Evolutionary conservation across 2,888 invertebrate genomes (phyloP), one percentile per base, ranked within the genome.

Genomic region (Ophonus ardosiacus): DNA sequence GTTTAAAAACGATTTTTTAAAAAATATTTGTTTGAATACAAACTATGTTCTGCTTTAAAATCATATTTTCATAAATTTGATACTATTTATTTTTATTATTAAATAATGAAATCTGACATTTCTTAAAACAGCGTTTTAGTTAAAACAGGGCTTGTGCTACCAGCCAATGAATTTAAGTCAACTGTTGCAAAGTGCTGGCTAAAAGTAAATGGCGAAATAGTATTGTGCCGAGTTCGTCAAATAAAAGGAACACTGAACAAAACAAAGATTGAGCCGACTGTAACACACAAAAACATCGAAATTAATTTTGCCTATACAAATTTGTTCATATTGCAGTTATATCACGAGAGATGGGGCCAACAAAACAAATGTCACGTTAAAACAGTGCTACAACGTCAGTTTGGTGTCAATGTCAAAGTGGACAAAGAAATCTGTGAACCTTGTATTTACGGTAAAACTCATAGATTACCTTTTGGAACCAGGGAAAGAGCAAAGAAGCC

Each of bases 391-490:
- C 15, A 56, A 13, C 15, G 15, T 6, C 21, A 59, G 13, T 43
- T 71, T n/a, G 18, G n/a, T 15, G 71, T 82, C 10, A 82, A 68
- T 10, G 57, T 71, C 7, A 31, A 71, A 38, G 15, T 31, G 13
- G 56, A 82, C 31, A 21, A 18, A 31, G 82, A 82, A 7, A 21
- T 82, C 15, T 82, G 71, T 71, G 82, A 82, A 82, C 71, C 24
- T 7, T 82, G 82, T 59, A 24, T 71, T 17, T 71, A 82, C 71
- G 57, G 82, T 38, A 82, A 82, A 18, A 24, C 56, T 13, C 81
- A 81, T 68, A 40, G 65, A 31, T 21, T 80, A n/a, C 86, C 87
- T 7, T 88, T 88, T 85, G 86, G 87, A 6, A 86, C 85, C 0
- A 86, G 87, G 38, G 40, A 83, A 17, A 86, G 86, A 65, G 68